Base-by-base conservation (phyloP, 2,113 vertebrate genomes). In the Leptocoma aspasia region DNA sequence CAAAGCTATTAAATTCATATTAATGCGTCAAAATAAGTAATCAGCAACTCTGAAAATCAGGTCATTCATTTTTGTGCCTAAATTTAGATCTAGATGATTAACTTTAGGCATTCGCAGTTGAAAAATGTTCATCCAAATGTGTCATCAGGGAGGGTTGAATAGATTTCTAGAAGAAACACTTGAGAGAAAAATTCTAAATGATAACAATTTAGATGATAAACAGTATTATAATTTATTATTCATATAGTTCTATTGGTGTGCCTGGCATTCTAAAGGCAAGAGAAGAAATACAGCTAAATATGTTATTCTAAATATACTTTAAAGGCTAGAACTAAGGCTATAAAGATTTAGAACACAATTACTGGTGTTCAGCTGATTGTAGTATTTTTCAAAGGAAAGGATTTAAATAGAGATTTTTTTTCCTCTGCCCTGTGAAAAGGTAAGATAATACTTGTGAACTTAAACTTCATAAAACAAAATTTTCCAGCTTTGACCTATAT, bases 121-220 rank as follows among this genome's bases (percentile, higher is more conserved):
- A 90, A 96, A 96, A 97, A 93, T 94, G 93, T 82, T 92, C 92
- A 96, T 96, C 92, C 89, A 96, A 97, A 96, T 88, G 60, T 95
- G 80, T 90, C 95, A 94, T 95, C 68, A 90, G 85, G 72, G 76
- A 96, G 52, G 39, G 56, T 3, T 96, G 93, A 88, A 93, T 86
- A 84, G 79, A 79, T 86, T 93, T 96, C 93, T 82, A 86, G 93
- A 93, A 94, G 88, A 96, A 96, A 96, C 86, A 95, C 94, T 93
- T 86, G 64, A 96, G 88, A 97, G 68, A 89, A 94, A 95, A 95
- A 81, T 71, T 96, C 64, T 95, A 96, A 97, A 92, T 0, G 3
- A 64, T 89, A 96, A 89, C 92, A 96, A 93, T 96, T 95, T 96
- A 83, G 65, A 96, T 89, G 75, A 96, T 93, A 94, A 96, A 96